Evolutionary conservation across 2,113 vertebrate genomes (phyloP).

Genomic region (Alosa alosa): DNA sequence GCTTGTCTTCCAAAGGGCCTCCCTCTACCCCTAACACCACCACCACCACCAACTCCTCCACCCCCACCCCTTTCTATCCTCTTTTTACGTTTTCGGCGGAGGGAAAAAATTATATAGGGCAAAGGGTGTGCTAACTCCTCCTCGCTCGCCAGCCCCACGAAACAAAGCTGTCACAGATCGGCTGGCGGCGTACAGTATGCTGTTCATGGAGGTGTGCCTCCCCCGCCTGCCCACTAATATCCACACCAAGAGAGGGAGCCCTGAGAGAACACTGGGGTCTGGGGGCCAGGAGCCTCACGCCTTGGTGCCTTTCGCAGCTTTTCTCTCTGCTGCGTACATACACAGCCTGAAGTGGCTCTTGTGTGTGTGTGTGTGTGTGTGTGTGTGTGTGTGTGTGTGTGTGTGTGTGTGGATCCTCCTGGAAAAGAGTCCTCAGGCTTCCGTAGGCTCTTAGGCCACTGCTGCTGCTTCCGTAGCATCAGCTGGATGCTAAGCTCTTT

Average conservation of each 20-base stretch:
- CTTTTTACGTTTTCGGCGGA: background rate
- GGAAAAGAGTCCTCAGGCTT: background rate
- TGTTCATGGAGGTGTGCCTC: background rate
- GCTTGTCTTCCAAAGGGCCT: slow-evolving; percentile 55
- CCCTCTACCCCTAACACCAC: background rate
- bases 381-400: too few species aligned
- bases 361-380: background rate
- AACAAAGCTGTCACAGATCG: background rate
- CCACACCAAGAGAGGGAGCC: background rate
- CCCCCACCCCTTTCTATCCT: background rate
- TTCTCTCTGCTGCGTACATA: too few species aligned
- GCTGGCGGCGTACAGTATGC: background rate
- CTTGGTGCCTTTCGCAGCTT: too few species aligned
- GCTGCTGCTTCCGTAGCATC: background rate
- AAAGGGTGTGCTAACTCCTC: slow-evolving; percentile 69
- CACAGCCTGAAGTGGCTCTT: too few species aligned
- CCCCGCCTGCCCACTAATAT: background rate
- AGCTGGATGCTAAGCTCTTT: background rate
- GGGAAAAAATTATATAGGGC: slow-evolving; percentile 62
- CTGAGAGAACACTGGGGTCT: too few species aligned
- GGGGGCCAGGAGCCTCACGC: too few species aligned
- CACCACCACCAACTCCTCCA: background rate
- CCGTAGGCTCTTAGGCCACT: background rate
- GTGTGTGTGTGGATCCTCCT: background rate
- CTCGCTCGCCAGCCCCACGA: slow-evolving; percentile 14